phyloP scores from a whole-genome alignment of 2,113 vertebrate species.

The Nothobranchius furzeri region DNA sequence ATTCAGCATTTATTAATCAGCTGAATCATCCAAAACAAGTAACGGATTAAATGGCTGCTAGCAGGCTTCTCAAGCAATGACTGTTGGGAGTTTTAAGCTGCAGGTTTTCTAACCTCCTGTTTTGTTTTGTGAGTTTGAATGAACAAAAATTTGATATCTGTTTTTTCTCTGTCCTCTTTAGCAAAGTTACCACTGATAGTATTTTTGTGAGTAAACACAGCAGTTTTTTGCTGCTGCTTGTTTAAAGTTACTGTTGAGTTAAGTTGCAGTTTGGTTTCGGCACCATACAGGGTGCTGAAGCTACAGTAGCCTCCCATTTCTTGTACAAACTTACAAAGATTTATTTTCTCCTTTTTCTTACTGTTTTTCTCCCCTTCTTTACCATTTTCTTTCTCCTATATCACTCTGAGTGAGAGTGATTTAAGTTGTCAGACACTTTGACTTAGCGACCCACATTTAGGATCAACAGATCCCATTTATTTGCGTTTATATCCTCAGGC shows the following conservation, averaged over 20 bases:
- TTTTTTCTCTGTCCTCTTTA: neutral
- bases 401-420: constrained; percentile 51
- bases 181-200: too few species aligned
- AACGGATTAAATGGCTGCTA: too few species aligned
- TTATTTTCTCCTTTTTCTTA: too few species aligned
- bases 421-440: constrained; percentile 55
- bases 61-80: too few species aligned
- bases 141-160: too few species aligned
- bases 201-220: too few species aligned
- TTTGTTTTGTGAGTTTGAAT: too few species aligned
- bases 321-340: neutral
- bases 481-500: constrained; percentile 48
- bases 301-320: neutral
- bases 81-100: too few species aligned
- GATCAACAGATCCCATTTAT: constrained; percentile 51
- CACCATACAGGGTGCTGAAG: neutral
- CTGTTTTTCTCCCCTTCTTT: too few species aligned
- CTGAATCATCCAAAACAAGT: too few species aligned
- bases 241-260: neutral
- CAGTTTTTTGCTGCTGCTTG: neutral
- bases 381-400: constrained; percentile 8
- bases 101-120: neutral
- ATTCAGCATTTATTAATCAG: too few species aligned
- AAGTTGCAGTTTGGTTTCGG: neutral
- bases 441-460: constrained; percentile 57